These are phyloP conservation scores for Lanius collurio DNA, from an alignment of 2,113 vertebrate genomes.

Conservation along the genomic window DNA sequence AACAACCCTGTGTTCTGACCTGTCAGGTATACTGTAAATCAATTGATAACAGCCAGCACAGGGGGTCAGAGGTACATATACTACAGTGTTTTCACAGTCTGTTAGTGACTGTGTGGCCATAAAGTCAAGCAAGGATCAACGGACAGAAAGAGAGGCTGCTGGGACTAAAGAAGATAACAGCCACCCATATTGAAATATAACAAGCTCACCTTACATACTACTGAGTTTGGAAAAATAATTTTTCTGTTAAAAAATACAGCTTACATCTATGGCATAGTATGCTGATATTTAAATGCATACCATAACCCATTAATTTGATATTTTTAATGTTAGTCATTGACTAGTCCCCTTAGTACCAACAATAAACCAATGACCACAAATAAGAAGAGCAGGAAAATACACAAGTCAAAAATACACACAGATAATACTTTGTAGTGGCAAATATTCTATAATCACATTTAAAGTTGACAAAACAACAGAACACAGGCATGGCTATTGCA, in stretches of 20 bases:
- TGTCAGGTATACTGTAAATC: slow-evolving; percentile 49
- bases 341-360: not conserved
- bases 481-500: not conserved
- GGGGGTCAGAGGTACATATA: slow-evolving; percentile 28
- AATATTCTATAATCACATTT: not conserved
- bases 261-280: not conserved
- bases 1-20: not conserved
- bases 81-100: slow-evolving; percentile 30
- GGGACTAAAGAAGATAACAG: not conserved
- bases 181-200: not conserved
- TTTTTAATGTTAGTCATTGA: not conserved
- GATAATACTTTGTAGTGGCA: not conserved
- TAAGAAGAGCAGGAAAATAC: not conserved
- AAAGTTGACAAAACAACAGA: not conserved
- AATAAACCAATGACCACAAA: not conserved
- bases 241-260: not conserved
- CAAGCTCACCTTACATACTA: not conserved
- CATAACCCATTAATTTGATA: not conserved
- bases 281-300: not conserved
- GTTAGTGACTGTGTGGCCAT: slow-evolving; percentile 45
- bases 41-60: not conserved
- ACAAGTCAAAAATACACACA: not conserved
- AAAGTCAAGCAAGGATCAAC: slow-evolving; percentile 56
- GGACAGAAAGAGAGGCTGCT: not conserved
- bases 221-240: not conserved